Evolutionary conservation across 2,113 vertebrate genomes (phyloP), one percentile per base, ranked within the genome.

Genomic region (Dipodomys stephensi): DNA sequence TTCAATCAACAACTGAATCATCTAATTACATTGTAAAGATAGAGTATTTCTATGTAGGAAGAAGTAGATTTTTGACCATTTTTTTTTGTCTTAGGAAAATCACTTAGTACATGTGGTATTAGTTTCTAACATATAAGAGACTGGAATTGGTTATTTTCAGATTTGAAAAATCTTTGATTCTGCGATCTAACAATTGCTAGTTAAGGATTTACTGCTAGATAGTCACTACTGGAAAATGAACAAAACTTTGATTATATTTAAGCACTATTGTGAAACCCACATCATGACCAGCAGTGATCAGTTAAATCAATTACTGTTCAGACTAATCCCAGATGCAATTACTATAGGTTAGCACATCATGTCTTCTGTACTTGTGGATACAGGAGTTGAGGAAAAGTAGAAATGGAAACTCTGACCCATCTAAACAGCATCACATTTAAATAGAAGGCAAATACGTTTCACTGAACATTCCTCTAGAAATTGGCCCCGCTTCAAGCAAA

Each of bases 51-150:
- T 88, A 83, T 57, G 4, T 5, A 46, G 53, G 79, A 91, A 80
- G 65, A 46, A 87, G 69, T 25, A 69, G 65, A 77, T 77, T 93
- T 57, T 82, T 97, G 78, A 67, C 62, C 49, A 18, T 73, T 64
- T 86, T 19, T 86, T 19, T 78, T 8, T 84, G 28, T 81, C 69
- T 87, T 91, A 28, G 60, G n/a, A 35, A 91, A 85, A 78, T 88
- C 74, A 77, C 68, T 83, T 35, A 71, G 15, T 32, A 67, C 85
- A 49, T 92, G 53, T 91, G 46, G 19, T 88, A 62, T 90, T 95
- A 83, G 18, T 88, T 88, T 93, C 9, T 35, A 10, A 92, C 72
- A 30, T 57, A 49, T 91, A 69, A 92, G 85, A 81, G 18, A 65
- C 86, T n/a, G 10, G 65, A 76, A 57, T 67, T 83, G 57, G 23